phyloP scores from a whole-genome alignment of 2,113 vertebrate species.

The Colistium nudipinnis region DNA sequence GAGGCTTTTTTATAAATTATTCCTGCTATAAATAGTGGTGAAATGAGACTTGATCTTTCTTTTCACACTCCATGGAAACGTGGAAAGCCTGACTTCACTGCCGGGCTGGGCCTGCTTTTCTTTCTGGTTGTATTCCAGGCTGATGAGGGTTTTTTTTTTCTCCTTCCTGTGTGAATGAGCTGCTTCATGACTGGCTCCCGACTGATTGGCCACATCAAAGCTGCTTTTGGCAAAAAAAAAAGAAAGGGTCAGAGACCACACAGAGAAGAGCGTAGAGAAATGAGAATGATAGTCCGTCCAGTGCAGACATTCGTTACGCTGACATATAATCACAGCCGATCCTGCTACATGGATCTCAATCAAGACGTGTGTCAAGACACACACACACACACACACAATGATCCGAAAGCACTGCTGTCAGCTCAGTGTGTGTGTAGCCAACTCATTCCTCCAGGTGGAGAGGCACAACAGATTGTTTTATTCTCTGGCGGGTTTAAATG shows the following conservation, averaged over 20 bases:
- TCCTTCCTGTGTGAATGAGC: neutral
- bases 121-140: neutral
- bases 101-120: neutral
- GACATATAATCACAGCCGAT: slow-evolving; percentile 25
- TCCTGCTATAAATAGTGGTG: neutral
- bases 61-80: neutral
- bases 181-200: slow-evolving; percentile 14
- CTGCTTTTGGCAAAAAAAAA: slow-evolving; percentile 18
- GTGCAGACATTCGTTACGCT: slow-evolving; percentile 24
- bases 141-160: slow-evolving; percentile 15
- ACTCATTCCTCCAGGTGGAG: slow-evolving; percentile 9
- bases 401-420: neutral
- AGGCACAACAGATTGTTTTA: slow-evolving; percentile 25
- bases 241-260: neutral
- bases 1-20: neutral
- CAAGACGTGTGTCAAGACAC: slow-evolving; percentile 1
- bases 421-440: neutral
- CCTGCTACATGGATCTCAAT: slow-evolving; percentile 8
- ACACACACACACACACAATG: neutral
- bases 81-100: neutral
- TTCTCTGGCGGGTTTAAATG: slow-evolving; percentile 11
- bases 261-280: no score
- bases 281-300: no score
- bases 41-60: neutral
- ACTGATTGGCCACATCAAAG: slow-evolving; percentile 40